Percentiles rank a stretch among this genome's conserved stretches.
Evolutionary conservation across 1,140 invertebrate species (phyloP).

Genomic region (Triops longicaudatus): DNA sequence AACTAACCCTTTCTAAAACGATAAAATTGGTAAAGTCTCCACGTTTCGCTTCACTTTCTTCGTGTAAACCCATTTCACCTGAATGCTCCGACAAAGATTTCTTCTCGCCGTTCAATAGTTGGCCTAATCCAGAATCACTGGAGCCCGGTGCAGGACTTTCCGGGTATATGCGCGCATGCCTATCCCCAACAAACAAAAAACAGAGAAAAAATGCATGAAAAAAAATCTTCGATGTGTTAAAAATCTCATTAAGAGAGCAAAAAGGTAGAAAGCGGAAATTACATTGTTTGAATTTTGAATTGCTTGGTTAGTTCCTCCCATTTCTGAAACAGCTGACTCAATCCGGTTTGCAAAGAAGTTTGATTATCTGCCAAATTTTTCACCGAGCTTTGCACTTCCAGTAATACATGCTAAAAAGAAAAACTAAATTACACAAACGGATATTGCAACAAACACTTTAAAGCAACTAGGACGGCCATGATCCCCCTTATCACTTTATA

Average conservation of each 20-base stretch:
- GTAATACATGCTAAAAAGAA: not conserved
- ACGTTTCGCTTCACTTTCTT: not conserved
- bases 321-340: not conserved
- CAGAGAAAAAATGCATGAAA: not conserved
- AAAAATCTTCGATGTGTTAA: not conserved
- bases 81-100: slow-evolving; percentile 1
- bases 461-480: not conserved
- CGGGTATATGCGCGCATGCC: slow-evolving; percentile 5
- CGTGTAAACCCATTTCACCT: not conserved
- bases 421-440: not conserved
- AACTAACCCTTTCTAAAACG: slow-evolving; percentile 2
- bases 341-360: not conserved
- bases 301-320: slow-evolving; percentile 4
- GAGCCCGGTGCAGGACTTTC: slow-evolving; percentile 9
- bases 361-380: not conserved
- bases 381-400: slow-evolving; percentile 10
- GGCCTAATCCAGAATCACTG: slow-evolving; percentile 9
- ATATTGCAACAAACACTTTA: not conserved
- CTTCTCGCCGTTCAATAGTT: slow-evolving; percentile 15
- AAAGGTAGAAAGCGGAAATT: slow-evolving; percentile 5
- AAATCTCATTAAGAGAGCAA: not conserved
- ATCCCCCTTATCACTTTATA: no score
- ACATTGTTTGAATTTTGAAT: not conserved
- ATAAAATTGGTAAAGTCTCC: not conserved
- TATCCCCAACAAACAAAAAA: not conserved